Evolutionary conservation across 2,113 vertebrate species (phyloP), one percentile per base, ranked within the genome.

Genomic region (Melanerpes formicivorus): DNA sequence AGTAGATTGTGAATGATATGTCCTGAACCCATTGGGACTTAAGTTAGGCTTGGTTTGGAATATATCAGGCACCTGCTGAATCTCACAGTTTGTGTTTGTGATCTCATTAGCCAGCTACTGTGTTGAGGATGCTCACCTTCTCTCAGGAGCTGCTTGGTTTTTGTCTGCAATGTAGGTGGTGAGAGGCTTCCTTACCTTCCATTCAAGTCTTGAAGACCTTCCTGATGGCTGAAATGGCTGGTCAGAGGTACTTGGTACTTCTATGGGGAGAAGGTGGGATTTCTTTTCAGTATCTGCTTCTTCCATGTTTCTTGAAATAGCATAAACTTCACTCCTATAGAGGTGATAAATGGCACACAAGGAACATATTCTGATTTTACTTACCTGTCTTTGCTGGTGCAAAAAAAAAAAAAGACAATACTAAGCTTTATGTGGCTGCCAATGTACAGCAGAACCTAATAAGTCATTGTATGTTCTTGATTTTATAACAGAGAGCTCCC

Each of bases 231-330:
- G 88, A 30, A 96, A 92, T 44, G 48, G 79, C 34, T 97, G 74
- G 6, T 71, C 60, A 10, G 96, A 80, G 26, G 64, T 52, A 67
- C 14, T 30, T 37, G 63, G 52, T 42, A 21, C 34, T n/a, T 82
- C 13, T 79, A 55, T 67, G 2, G 98, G 97, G 26, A 98, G 59
- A 62, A 98, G 50, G 32, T 96, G 97, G 27, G 95, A 96, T 50
- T 93, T 96, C 96, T 74, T 98, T 64, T 93, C 95, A 6, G 66
- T 89, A 42, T 90, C 82, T 64, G 72, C 90, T 58, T 98, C 97
- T 94, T 98, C 97, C 77, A 97, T 86, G 62, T 98, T 98, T 96
- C 98, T 98, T 90, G 97, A 97, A 73, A 98, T 59, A 93, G 97
- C 98, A 95, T 96, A 67, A 73, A 96, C 96, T 75, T 98, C 97